phyloP scores from a whole-genome alignment of 2,797 vertebrate genomes.

The Benthosema pterotum region DNA sequence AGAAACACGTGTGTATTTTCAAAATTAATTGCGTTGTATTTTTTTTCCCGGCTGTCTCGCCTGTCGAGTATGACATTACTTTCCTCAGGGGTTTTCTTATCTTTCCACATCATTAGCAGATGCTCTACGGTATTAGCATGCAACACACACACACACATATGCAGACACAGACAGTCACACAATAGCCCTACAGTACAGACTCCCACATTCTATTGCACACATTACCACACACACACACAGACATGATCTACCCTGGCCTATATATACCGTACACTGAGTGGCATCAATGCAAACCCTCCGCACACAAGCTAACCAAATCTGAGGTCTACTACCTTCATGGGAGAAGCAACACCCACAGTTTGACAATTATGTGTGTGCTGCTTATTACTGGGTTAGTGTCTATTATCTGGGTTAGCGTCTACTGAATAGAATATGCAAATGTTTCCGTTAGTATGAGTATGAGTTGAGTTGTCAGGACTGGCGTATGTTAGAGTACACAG shows the following conservation, averaged over 20 bases:
- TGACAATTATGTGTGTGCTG: conserved; percentile 8
- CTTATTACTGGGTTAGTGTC: conserved; percentile 5
- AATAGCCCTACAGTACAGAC: not conserved
- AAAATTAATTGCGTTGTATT: no score
- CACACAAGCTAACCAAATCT: conserved; percentile 4
- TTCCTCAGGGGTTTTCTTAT: no score
- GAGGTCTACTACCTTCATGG: no score
- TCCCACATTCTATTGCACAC: conserved; percentile 1
- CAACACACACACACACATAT: conserved; percentile 6
- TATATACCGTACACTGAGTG: no score
- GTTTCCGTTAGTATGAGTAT: not conserved
- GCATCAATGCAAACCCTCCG: not conserved
- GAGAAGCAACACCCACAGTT: not conserved
- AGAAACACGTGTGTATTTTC: no score
- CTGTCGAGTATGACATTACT: no score
- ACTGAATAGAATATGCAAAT: not conserved
- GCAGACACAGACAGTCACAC: not conserved
- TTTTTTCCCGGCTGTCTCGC: no score
- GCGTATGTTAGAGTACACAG: conserved; percentile 2
- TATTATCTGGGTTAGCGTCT: not conserved
- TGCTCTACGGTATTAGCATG: no score
- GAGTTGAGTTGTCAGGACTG: conserved; percentile 9
- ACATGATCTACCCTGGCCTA: not conserved
- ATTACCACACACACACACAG: conserved; percentile 2
- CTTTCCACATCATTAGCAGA: no score